These are phyloP conservation scores for Fringilla coelebs DNA, from an alignment of 2,797 vertebrate species.

Conservation along the genomic window DNA sequence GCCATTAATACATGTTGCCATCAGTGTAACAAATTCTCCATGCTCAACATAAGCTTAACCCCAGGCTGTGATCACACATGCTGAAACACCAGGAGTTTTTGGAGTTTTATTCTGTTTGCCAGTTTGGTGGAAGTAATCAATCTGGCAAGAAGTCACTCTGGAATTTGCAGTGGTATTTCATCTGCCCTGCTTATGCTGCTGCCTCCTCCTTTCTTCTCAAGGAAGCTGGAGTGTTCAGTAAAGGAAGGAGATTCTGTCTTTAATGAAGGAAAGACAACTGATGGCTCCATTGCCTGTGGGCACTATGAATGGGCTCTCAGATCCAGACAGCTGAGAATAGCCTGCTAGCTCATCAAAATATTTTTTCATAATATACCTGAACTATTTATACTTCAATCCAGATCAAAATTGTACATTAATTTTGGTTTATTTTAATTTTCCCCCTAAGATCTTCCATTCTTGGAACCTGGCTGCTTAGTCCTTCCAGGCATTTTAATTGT, in stretches of 20 bases:
- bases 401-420: not conserved
- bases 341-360: not conserved
- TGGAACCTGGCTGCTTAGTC: not conserved
- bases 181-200: not conserved
- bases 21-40: not conserved
- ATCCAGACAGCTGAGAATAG: not conserved
- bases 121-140: not conserved
- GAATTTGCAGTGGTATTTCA: not conserved
- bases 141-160: not conserved
- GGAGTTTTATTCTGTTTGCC: not conserved
- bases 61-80: not conserved
- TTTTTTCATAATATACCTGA: not conserved
- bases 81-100: not conserved
- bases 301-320: fast-evolving
- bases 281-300: fast-evolving
- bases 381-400: not conserved
- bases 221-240: not conserved
- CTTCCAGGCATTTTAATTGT: not conserved
- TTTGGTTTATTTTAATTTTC: not conserved
- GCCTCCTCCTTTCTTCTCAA: not conserved
- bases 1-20: fast-evolving
- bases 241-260: not conserved
- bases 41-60: not conserved
- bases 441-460: not conserved
- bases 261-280: not conserved